Percentiles rank a stretch among this genome's conserved stretches.
Conservation (phyloP, 2,797 vertebrate genomes). For the Rhinichthys osculus region DNA sequence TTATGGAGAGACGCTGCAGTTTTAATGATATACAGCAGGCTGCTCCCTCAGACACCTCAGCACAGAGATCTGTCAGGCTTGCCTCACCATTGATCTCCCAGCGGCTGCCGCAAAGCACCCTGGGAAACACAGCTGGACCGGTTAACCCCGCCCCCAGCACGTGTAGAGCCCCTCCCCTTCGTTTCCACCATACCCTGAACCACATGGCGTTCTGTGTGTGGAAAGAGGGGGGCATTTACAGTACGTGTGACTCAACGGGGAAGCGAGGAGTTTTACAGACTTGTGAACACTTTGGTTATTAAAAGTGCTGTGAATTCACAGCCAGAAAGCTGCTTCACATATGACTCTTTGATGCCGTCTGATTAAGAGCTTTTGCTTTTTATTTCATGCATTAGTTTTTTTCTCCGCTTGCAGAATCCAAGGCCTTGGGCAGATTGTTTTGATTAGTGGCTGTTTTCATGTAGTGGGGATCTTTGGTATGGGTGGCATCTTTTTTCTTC, state of each 20-base stretch:
- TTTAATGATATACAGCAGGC: slow-evolving; percentile 71
- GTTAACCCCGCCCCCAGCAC: slow-evolving; percentile 44
- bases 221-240: slow-evolving; percentile 31
- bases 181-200: slow-evolving; percentile 14
- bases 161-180: slow-evolving; percentile 34
- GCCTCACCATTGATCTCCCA: slow-evolving; percentile 65
- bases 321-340: slow-evolving; percentile 41
- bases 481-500: slow-evolving; percentile 41
- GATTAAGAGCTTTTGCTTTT: slow-evolving; percentile 19
- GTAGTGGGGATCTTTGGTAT: slow-evolving; percentile 47
- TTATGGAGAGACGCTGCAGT: slow-evolving; percentile 56
- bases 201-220: slow-evolving; percentile 23
- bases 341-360: slow-evolving; percentile 47
- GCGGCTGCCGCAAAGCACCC: slow-evolving; percentile 61
- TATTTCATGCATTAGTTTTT: neutral
- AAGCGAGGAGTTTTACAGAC: slow-evolving; percentile 42
- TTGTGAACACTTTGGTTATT: slow-evolving; percentile 39
- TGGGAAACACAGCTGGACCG: slow-evolving; percentile 65
- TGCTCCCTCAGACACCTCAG: slow-evolving; percentile 65
- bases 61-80: slow-evolving; percentile 66
- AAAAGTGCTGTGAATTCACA: slow-evolving; percentile 37
- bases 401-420: slow-evolving; percentile 4
- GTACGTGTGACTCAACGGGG: slow-evolving; percentile 37
- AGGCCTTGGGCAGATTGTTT: slow-evolving; percentile 49
- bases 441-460: slow-evolving; percentile 57